Percentiles rank a stretch among this genome's conserved stretches.
These are phyloP conservation scores for Zaprionus camerounensis DNA, from an alignment of 1,140 invertebrate genomes.

Conservation along the genomic window DNA sequence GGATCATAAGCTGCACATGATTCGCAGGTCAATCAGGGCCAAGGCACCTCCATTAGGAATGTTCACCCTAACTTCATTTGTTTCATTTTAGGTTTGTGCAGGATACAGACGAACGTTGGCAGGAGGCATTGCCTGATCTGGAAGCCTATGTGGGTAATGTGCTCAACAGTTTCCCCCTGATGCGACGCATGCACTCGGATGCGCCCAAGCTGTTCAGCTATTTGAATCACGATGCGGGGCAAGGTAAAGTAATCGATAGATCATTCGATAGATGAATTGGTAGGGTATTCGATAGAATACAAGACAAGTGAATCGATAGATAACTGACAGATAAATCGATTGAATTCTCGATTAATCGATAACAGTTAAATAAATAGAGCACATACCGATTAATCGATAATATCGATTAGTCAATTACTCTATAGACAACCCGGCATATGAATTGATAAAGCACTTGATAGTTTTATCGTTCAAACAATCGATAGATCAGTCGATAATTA, in stretches of 20 bases:
- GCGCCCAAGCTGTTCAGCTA: conserved; percentile 13
- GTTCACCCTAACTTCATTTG: not conserved
- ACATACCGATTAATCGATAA: too few relatives aligned
- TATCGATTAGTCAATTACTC: not conserved
- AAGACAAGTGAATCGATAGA: not conserved
- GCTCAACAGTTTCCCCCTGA: conserved; percentile 43
- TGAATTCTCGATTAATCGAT: too few relatives aligned
- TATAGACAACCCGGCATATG: not conserved
- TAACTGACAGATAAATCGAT: not conserved
- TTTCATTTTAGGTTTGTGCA: not conserved
- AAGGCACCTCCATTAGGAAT: not conserved
- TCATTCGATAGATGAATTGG: not conserved
- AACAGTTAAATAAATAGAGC: too few relatives aligned
- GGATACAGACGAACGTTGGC: conserved; percentile 3
- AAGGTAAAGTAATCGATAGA: conserved; percentile 15
- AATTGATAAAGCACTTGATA: not conserved
- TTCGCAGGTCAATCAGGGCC: conserved; percentile 8
- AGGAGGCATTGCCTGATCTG: conserved; percentile 3
- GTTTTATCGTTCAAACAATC: not conserved
- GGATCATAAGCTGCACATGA: conserved; percentile 4
- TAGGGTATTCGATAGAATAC: not conserved
- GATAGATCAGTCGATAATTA: not conserved
- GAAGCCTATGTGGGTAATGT: conserved; percentile 46
- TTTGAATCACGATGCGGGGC: not conserved
- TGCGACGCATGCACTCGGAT: conserved; percentile 58